phyloP scores from a whole-genome alignment of 2,797 vertebrate genomes.

The Lutjanus argentimaculatus region DNA sequence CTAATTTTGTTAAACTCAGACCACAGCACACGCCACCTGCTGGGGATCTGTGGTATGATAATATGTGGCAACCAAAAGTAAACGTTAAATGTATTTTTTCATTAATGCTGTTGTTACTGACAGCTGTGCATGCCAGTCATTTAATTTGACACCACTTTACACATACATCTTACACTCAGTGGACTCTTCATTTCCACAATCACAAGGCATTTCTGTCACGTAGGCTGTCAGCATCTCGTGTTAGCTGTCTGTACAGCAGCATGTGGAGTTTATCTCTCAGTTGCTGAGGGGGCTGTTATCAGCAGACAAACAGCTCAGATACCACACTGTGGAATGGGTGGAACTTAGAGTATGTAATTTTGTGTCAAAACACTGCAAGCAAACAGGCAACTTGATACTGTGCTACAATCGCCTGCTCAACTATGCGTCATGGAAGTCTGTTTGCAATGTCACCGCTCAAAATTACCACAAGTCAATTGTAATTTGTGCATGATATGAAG shows the following conservation, averaged over 20 bases:
- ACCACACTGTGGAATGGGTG: constrained; percentile 47
- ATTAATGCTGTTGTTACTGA: background rate
- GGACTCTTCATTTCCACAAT: constrained; percentile 22
- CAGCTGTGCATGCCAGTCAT: background rate
- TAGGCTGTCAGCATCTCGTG: constrained; percentile 28
- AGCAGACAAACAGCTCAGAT: constrained; percentile 63
- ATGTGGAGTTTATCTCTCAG: constrained; percentile 58
- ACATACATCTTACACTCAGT: background rate
- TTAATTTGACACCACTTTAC: constrained; percentile 14
- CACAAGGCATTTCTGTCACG: constrained; percentile 27
- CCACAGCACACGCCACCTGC: constrained; percentile 64
- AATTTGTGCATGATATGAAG: background rate
- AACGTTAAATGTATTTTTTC: background rate
- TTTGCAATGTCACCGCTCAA: constrained; percentile 1
- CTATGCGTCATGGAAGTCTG: background rate
- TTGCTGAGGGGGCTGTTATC: constrained; percentile 61
- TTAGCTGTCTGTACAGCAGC: constrained; percentile 34
- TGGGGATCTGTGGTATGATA: constrained; percentile 51
- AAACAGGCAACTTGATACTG: constrained; percentile 33
- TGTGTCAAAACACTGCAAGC: constrained; percentile 43
- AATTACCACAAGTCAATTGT: background rate
- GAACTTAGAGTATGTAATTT: constrained; percentile 45
- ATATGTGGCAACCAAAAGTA: constrained; percentile 18
- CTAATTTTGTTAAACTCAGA: constrained; percentile 36
- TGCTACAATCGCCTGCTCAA: background rate